Conservation (phyloP, 2,113 vertebrate genomes). For the Leucopsar rothschildi region DNA sequence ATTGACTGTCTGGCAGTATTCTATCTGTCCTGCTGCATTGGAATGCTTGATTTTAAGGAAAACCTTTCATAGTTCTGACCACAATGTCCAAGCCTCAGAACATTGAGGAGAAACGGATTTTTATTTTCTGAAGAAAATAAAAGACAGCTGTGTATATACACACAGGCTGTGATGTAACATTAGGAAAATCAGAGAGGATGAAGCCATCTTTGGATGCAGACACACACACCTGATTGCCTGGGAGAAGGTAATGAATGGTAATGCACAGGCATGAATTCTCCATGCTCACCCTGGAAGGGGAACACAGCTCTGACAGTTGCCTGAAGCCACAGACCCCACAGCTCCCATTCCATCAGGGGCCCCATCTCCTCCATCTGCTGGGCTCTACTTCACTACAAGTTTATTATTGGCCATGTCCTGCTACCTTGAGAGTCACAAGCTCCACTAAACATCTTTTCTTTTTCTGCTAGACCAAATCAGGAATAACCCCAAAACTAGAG, state of each 20-base stretch:
- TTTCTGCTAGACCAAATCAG: background rate
- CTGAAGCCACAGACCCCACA: background rate
- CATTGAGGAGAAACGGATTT: background rate
- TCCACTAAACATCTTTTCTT: background rate
- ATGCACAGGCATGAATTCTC: background rate
- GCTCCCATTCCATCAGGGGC: background rate
- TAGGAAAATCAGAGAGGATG: background rate
- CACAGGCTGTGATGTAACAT: background rate
- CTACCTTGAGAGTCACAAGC: background rate
- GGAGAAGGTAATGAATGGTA: background rate
- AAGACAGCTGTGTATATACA: background rate
- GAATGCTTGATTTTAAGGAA: conserved; percentile 23
- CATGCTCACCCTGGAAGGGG: background rate
- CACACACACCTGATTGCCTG: background rate
- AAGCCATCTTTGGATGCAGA: background rate
- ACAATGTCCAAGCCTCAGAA: background rate
- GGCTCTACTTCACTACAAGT: background rate
- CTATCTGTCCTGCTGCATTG: background rate
- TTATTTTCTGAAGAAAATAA: background rate
- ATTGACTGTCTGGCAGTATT: background rate
- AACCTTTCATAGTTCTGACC: background rate
- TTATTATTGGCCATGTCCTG: background rate
- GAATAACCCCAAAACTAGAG: background rate
- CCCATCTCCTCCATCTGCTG: background rate
- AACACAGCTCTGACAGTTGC: background rate